Percentiles rank a stretch among this genome's conserved stretches.
Evolutionary conservation across 2,888 invertebrate species (phyloP).

Genomic region (Conchocele bisecta): DNA sequence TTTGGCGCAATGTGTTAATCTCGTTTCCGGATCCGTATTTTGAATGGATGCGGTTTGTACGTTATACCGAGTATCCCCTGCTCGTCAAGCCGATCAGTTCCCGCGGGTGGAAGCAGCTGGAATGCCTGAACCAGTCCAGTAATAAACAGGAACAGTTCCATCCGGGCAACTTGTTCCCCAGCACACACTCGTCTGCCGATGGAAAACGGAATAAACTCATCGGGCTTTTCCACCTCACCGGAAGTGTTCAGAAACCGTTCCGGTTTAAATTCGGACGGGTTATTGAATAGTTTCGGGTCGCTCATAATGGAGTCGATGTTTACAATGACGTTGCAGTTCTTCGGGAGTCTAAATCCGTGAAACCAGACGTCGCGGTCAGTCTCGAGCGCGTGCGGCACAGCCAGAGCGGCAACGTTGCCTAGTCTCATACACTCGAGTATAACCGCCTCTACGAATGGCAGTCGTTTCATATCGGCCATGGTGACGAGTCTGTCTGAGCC

Average conservation of each 20-base stretch:
- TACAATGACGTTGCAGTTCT: constrained; percentile 64
- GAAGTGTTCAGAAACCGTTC: constrained; percentile 75
- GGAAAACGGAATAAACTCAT: constrained; percentile 61
- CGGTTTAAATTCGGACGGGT: constrained; percentile 75
- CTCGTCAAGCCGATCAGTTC: not conserved
- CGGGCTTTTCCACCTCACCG: constrained; percentile 39
- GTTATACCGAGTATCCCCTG: constrained; percentile 1
- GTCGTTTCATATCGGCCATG: constrained; percentile 23
- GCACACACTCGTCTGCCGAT: constrained; percentile 65
- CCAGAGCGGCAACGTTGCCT: constrained; percentile 79
- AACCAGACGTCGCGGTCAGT: constrained; percentile 41
- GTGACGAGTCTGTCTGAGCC: constrained; percentile 21
- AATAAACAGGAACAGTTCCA: constrained; percentile 58
- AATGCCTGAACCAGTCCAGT: constrained; percentile 43
- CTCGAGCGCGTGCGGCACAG: constrained; percentile 66
- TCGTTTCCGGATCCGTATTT: not conserved
- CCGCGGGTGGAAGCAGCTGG: constrained; percentile 9
- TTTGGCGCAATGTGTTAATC: too few species aligned
- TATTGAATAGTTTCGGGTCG: constrained; percentile 61
- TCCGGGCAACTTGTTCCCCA: constrained; percentile 50
- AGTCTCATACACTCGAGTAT: constrained; percentile 77
- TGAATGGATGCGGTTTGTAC: not conserved
- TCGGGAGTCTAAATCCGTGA: constrained; percentile 70
- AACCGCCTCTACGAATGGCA: constrained; percentile 50
- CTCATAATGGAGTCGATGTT: constrained; percentile 47